Evolutionary conservation across 2,888 invertebrate genomes (phyloP).

Genomic region (Caenorhabditis sp.): DNA sequence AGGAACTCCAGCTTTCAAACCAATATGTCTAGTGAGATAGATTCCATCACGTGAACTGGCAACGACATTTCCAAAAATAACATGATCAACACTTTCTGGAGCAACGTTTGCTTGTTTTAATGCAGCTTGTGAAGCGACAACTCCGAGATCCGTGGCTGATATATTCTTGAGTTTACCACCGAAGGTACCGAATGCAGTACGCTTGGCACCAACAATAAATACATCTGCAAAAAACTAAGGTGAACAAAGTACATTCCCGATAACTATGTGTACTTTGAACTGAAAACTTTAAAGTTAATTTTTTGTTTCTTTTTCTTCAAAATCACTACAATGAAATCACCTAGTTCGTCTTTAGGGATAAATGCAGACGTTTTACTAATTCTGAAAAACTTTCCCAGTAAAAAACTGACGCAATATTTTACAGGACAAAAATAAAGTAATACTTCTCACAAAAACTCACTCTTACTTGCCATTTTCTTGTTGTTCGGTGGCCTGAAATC

Average conservation of each 20-base stretch:
- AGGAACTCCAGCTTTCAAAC: constrained; percentile 83
- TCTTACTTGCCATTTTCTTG: constrained; percentile 27
- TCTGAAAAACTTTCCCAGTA: no score
- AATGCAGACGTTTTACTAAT: no score
- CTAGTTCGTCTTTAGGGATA: no score
- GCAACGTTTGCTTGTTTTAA: constrained; percentile 79
- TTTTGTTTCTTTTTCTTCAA: no score
- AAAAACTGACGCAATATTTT: no score
- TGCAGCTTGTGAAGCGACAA: constrained; percentile 74
- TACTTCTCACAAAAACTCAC: constrained; percentile 4
- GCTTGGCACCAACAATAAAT: constrained; percentile 85
- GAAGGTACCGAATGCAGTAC: constrained; percentile 94
- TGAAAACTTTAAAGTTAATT: neutral
- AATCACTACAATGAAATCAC: no score
- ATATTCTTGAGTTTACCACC: constrained; percentile 77
- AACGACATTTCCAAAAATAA: constrained; percentile 77
- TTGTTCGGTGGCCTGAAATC: constrained; percentile 11
- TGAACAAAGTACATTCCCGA: neutral
- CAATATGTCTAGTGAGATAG: constrained; percentile 87
- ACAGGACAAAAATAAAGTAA: no score
- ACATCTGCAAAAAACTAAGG: constrained; percentile 60
- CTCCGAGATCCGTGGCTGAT: constrained; percentile 78
- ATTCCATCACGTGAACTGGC: constrained; percentile 85
- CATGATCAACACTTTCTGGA: constrained; percentile 87
- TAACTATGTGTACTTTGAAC: no score